A percentile compares a stretch with the other conserved stretches of the same genome.
Evolutionary conservation across 2,113 vertebrate species (phyloP).

Genomic region (Oophaga pumilio): DNA sequence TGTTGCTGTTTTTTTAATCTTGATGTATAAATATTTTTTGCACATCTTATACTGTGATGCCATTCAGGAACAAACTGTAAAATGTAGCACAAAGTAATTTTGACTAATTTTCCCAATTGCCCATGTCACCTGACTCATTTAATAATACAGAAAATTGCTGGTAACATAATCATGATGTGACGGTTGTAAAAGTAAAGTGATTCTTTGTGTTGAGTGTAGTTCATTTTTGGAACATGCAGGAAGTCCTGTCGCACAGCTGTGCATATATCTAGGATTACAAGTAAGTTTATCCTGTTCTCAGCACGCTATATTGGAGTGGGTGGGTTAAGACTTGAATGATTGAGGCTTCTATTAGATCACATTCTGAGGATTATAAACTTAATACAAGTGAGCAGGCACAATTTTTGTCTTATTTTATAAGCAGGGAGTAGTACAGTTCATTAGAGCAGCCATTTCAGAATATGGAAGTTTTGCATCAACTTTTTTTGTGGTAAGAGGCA

Average conservation of each 20-base stretch:
- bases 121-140: background rate
- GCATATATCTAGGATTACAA: conserved; percentile 39
- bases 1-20: background rate
- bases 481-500: background rate
- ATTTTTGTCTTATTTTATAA: background rate
- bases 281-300: conserved; percentile 22
- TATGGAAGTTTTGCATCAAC: background rate
- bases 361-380: background rate
- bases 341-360: conserved; percentile 22
- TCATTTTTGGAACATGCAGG: conserved; percentile 6
- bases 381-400: conserved; percentile 4
- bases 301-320: conserved; percentile 10
- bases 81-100: background rate
- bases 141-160: background rate
- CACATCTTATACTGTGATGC: background rate
- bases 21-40: background rate
- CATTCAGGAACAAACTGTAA: background rate
- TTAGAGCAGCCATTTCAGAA: background rate
- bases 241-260: conserved; percentile 33
- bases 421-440: background rate
- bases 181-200: conserved; percentile 30
- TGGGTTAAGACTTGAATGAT: conserved; percentile 2
- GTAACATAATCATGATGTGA: conserved; percentile 19
- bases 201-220: conserved; percentile 21
- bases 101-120: background rate